Percentiles rank a stretch among this genome's conserved stretches.
phyloP scores from a whole-genome alignment of 2,113 vertebrate genomes.

The Pteronura brasiliensis region DNA sequence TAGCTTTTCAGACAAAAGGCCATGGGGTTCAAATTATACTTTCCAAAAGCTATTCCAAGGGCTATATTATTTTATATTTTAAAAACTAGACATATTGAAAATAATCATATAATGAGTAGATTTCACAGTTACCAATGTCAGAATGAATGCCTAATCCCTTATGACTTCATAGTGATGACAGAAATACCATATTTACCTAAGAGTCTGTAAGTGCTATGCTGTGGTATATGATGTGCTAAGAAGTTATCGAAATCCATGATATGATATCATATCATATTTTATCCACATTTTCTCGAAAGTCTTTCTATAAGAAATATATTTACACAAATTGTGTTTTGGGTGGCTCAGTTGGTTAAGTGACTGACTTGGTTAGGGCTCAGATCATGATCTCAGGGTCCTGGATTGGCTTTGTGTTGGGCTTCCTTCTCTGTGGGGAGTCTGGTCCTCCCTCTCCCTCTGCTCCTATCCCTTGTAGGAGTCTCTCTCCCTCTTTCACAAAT shows the following conservation, averaged over 20 bases:
- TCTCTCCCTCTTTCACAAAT: background rate
- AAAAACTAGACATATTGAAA: background rate
- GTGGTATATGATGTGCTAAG: background rate
- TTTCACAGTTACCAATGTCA: background rate
- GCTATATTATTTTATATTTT: background rate
- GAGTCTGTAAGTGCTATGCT: background rate
- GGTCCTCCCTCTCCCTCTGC: background rate
- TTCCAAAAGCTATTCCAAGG: background rate
- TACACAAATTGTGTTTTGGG: background rate
- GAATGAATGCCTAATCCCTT: background rate
- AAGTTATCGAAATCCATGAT: background rate
- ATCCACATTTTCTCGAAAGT: background rate
- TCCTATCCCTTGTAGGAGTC: background rate
- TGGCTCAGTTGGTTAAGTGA: background rate
- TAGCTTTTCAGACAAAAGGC: background rate
- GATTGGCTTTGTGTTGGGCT: background rate
- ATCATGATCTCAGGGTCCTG: background rate
- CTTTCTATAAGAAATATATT: background rate
- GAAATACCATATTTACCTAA: background rate
- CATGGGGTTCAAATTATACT: background rate
- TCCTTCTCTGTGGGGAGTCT: background rate
- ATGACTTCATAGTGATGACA: background rate
- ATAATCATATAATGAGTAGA: background rate
- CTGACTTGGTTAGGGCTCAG: background rate
- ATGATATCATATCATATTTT: background rate